A percentile compares a stretch with the other conserved stretches of the same genome.
Conservation (phyloP, 2,113 vertebrate genomes). For the Paramormyrops kingsleyae region DNA sequence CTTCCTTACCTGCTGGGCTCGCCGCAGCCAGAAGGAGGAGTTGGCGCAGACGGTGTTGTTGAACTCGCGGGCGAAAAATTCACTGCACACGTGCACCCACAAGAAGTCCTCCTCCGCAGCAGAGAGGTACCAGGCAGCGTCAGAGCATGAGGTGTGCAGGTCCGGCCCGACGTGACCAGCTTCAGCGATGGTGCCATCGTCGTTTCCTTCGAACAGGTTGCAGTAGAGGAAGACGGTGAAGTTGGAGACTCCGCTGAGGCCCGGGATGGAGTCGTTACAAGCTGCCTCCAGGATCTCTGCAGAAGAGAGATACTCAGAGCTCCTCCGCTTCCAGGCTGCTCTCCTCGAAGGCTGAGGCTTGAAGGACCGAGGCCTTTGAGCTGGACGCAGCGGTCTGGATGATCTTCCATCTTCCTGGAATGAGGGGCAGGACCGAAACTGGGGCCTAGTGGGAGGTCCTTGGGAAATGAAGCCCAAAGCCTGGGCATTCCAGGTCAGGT, state of each 20-base stretch:
- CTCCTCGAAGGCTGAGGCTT: constrained; percentile 14
- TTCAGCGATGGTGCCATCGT: constrained; percentile 43
- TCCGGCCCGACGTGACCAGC: constrained; percentile 49
- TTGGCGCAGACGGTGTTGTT: constrained; percentile 73
- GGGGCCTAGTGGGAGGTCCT: constrained; percentile 58
- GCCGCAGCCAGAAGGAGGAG: constrained; percentile 65
- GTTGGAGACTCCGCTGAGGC: constrained; percentile 71
- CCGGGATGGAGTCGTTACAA: constrained; percentile 67
- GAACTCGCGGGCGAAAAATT: constrained; percentile 72
- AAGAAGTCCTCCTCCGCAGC: constrained; percentile 69
- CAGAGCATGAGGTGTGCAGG: constrained; percentile 65
- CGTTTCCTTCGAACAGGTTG: constrained; percentile 61
- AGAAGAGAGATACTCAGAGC: constrained; percentile 33
- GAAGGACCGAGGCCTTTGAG: constrained; percentile 22
- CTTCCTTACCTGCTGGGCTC: constrained; percentile 58
- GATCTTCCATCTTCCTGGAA: constrained; percentile 28
- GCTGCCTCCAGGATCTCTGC: constrained; percentile 69
- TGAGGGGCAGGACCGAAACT: constrained; percentile 65
- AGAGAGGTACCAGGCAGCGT: constrained; percentile 73
- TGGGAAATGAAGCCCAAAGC: constrained; percentile 65
- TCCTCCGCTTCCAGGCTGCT: constrained; percentile 8
- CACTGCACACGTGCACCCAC: constrained; percentile 75
- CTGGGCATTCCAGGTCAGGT: constrained; percentile 76
- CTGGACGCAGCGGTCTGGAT: constrained; percentile 5
- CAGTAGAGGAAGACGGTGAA: constrained; percentile 80